phyloP scores from a whole-genome alignment of 2,888 invertebrate genomes.

The Netelia virgata region DNA sequence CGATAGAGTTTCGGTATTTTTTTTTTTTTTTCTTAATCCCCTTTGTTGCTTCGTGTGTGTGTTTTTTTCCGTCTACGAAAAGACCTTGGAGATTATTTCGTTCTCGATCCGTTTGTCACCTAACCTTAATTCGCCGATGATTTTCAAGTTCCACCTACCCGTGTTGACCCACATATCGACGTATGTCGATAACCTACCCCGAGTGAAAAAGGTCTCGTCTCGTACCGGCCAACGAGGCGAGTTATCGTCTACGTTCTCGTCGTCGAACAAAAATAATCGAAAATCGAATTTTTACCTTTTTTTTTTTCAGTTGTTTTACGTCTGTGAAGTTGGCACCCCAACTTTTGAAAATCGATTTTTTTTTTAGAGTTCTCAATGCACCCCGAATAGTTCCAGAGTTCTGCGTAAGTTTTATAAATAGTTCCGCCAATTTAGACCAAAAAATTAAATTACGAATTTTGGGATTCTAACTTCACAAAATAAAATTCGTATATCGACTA shows the following conservation, averaged over 20 bases:
- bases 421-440: too few species aligned
- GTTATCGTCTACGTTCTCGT: background rate
- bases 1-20: background rate
- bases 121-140: constrained; percentile 2
- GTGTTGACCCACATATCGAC: background rate
- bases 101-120: constrained; percentile 1
- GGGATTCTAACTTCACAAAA: too few species aligned
- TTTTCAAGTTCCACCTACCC: background rate
- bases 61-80: background rate
- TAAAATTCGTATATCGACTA: too few species aligned
- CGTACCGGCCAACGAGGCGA: background rate
- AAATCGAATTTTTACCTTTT: too few species aligned
- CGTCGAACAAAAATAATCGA: too few species aligned
- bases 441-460: too few species aligned
- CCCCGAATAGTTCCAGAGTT: too few species aligned
- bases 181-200: constrained; percentile 3
- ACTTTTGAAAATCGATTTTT: too few species aligned
- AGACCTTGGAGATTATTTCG: background rate
- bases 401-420: too few species aligned
- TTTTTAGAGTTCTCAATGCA: too few species aligned
- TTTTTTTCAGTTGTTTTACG: too few species aligned
- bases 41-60: background rate
- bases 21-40: background rate
- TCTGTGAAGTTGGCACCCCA: too few species aligned
- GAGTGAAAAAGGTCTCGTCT: background rate